These are phyloP conservation scores for Drosophila takahashii DNA, from an alignment of 1,140 invertebrate species.

Conservation along the genomic window DNA sequence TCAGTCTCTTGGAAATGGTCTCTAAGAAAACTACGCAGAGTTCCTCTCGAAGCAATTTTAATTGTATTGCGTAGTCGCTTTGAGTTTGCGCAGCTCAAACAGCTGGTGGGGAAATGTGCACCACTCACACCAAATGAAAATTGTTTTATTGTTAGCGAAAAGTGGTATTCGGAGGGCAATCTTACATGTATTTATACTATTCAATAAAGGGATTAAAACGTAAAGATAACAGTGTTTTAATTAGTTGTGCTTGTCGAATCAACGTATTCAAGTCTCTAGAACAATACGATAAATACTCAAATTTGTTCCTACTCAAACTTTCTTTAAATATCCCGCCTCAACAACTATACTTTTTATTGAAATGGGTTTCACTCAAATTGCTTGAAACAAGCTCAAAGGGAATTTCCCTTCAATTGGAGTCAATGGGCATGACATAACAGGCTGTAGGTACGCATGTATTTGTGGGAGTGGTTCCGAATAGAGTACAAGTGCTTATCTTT, in stretches of 20 bases:
- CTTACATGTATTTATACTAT: too few relatives aligned
- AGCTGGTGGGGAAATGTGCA: conserved; percentile 45
- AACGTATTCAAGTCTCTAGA: neutral
- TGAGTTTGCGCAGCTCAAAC: conserved; percentile 68
- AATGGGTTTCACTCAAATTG: conserved; percentile 30
- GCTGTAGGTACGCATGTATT: conserved; percentile 21
- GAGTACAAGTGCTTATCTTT: conserved; percentile 55
- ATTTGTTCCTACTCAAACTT: neutral
- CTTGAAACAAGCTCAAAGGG: conserved; percentile 23
- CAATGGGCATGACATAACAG: conserved; percentile 67
- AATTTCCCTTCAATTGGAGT: conserved; percentile 47
- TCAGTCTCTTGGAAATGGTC: conserved; percentile 2
- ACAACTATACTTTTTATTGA: conserved; percentile 9
- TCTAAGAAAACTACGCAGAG: conserved; percentile 22
- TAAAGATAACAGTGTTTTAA: too few relatives aligned
- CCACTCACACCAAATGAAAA: conserved; percentile 1
- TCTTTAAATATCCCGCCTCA: neutral
- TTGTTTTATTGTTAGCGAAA: conserved; percentile 16
- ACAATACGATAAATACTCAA: neutral
- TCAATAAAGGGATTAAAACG: too few relatives aligned
- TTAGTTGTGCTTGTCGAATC: too few relatives aligned
- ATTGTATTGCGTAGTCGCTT: conserved; percentile 73
- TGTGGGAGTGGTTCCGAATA: conserved; percentile 24
- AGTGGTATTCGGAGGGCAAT: neutral
- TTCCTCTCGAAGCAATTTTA: conserved; percentile 59